These are phyloP conservation scores for Drosophila neotestacea DNA, from an alignment of 2,888 invertebrate genomes.

Conservation along the genomic window DNA sequence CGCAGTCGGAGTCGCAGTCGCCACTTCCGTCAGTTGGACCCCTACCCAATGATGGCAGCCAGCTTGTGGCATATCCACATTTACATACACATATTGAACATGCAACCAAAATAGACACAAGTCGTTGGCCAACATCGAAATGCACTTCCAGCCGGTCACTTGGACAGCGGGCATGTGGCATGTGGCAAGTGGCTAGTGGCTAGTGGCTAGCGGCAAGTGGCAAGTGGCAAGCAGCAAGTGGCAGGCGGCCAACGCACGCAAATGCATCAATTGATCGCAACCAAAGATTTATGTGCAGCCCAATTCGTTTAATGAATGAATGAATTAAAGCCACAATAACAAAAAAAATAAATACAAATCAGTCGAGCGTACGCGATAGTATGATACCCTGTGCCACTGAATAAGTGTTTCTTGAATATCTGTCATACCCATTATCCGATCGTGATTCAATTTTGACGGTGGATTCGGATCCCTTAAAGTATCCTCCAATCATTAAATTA, in stretches of 20 bases:
- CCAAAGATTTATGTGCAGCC: slow-evolving; percentile 68
- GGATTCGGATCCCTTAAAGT: too few species aligned
- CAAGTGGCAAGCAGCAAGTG: slow-evolving; percentile 25
- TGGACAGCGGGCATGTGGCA: slow-evolving; percentile 29
- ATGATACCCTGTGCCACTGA: too few species aligned
- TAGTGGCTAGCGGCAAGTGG: slow-evolving; percentile 13
- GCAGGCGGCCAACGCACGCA: slow-evolving; percentile 51
- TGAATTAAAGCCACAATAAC: slow-evolving; percentile 53
- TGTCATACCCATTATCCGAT: too few species aligned
- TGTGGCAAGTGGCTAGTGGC: slow-evolving; percentile 6
- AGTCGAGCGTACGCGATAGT: too few species aligned
- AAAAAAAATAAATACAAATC: slow-evolving; percentile 1
- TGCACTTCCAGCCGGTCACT: slow-evolving; percentile 48
- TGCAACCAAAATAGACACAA: slow-evolving; percentile 8
- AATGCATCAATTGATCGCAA: slow-evolving; percentile 64
- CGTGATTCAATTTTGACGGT: too few species aligned
- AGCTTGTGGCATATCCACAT: slow-evolving; percentile 9
- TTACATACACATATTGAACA: slow-evolving; percentile 16
- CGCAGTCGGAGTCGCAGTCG: background rate
- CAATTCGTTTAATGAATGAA: slow-evolving; percentile 76
- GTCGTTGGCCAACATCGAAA: slow-evolving; percentile 55
- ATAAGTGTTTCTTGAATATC: too few species aligned
- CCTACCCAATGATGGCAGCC: background rate
- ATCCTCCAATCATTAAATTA: too few species aligned
- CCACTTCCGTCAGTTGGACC: slow-evolving; percentile 35